Evolutionary conservation across 2,797 vertebrate species (phyloP).

Genomic region (Sebastes hubbsi): DNA sequence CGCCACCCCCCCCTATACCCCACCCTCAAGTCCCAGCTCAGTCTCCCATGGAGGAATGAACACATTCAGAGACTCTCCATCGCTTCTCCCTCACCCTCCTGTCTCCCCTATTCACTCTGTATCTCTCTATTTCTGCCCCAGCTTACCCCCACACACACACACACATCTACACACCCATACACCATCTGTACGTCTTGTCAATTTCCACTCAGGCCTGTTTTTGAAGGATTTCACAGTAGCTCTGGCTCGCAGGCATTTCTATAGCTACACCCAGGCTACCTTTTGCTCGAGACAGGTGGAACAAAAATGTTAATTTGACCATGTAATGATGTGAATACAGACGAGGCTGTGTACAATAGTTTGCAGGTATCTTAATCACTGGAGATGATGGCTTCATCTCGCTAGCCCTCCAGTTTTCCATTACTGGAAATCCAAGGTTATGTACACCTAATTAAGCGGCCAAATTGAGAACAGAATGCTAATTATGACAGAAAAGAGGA

Average conservation of each 20-base stretch:
- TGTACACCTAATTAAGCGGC: conserved; percentile 90
- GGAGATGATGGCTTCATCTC: conserved; percentile 86
- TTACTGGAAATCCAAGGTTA: conserved; percentile 90
- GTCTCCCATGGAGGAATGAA: conserved; percentile 71
- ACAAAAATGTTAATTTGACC: conserved; percentile 83
- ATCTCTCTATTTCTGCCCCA: conserved; percentile 32
- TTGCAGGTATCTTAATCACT: conserved; percentile 84
- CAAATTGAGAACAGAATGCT: conserved; percentile 89
- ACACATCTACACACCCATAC: not conserved
- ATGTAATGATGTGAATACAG: conserved; percentile 82
- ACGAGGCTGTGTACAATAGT: conserved; percentile 81
- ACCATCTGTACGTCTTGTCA: conserved; percentile 63
- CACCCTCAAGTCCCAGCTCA: conserved; percentile 70
- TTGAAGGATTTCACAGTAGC: conserved; percentile 68
- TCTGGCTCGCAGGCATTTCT: conserved; percentile 66
- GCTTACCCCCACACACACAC: not conserved
- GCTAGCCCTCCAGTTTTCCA: conserved; percentile 86
- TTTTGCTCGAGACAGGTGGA: conserved; percentile 75
- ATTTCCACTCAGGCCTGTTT: conserved; percentile 60
- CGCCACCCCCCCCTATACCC: conserved; percentile 26
- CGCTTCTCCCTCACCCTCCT: conserved; percentile 25
- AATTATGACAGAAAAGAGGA: conserved; percentile 84
- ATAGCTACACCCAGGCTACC: conserved; percentile 67
- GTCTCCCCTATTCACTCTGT: conserved; percentile 16
- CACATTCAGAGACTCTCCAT: conserved; percentile 49